These are phyloP conservation scores for Bubo bubo DNA, from an alignment of 2,113 vertebrate genomes.

Conservation along the genomic window DNA sequence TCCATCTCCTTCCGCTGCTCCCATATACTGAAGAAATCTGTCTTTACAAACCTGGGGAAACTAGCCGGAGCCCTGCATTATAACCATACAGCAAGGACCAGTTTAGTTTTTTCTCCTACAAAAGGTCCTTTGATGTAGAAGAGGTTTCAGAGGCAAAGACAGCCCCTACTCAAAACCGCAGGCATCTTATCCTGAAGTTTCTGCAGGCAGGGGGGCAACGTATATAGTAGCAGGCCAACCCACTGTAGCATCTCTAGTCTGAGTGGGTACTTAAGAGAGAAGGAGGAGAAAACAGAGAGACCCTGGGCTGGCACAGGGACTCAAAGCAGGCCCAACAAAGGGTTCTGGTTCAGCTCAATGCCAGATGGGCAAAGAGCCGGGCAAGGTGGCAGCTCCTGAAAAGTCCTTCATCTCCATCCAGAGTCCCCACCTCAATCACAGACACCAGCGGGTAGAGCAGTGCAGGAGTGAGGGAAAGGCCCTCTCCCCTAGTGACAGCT, in stretches of 20 bases:
- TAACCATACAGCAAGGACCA: background rate
- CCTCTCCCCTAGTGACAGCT: background rate
- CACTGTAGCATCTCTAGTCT: background rate
- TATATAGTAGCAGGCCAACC: background rate
- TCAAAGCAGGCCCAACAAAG: background rate
- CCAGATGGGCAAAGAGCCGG: background rate
- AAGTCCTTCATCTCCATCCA: background rate
- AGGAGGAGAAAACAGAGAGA: background rate
- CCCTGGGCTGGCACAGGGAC: background rate
- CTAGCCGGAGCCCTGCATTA: background rate
- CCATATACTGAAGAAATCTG: background rate
- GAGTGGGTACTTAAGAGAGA: background rate
- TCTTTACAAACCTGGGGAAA: background rate
- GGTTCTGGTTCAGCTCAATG: background rate
- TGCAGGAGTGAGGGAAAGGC: background rate
- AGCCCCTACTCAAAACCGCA: background rate
- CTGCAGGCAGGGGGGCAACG: background rate
- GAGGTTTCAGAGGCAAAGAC: background rate
- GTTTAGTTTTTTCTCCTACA: background rate
- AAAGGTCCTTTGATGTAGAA: background rate
- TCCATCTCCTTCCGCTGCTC: background rate
- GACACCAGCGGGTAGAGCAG: background rate
- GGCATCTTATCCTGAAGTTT: background rate
- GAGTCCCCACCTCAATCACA: background rate
- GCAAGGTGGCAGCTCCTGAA: background rate